Base-by-base conservation (phyloP, 2,797 vertebrate species). In the Anolis apletophallus region DNA sequence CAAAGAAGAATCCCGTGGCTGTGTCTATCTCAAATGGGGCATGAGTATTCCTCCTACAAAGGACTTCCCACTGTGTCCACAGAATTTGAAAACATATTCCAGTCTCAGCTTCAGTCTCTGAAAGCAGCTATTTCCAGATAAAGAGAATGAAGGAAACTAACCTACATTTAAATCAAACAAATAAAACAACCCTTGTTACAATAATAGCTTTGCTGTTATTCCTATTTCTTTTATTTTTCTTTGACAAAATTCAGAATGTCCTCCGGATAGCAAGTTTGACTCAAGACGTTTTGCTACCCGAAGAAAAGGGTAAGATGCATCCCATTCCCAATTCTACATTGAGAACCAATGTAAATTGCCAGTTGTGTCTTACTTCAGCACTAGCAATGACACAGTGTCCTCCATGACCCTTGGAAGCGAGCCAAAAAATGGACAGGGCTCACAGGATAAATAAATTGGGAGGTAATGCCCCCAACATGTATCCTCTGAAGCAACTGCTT, bases 141-240 rank as follows among this genome's bases (percentile, higher is more conserved):
- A 72, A 83, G 54, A n/a, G 46, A 82, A 40, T 73, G 34, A 59
- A 50, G 61, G 40, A 78, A 78, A 59, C 57, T 59, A 78, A 78
- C 23, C 54, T 59, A 34, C 17, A 57, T 57, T 59, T 32, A 78
- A 57, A 81, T 68, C 79, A 68, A 26, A 68, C 4, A 68, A 29
- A 80, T 75, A 75, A 76, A 54, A 59, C 57, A 36, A 57, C 12
- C 54, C 57, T 19, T 12, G 1, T 11, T 78, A 13, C 54, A 23
- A 68, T 64, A 68, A 52, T 32, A n/a, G 40, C 9, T 19, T 19
- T 11, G 36, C 40, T 79, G 36, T 61, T 79, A 7, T 21, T 79
- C 55, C 13, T 57, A 57, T 79, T 79, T 68, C 21, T 52, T 52
- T 68, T 50, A 52, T 32, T 29, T 80, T 46, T 55, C 32, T 78